Base-by-base conservation (phyloP, 2,113 vertebrate species). In the Rhodinocichla rosea region DNA sequence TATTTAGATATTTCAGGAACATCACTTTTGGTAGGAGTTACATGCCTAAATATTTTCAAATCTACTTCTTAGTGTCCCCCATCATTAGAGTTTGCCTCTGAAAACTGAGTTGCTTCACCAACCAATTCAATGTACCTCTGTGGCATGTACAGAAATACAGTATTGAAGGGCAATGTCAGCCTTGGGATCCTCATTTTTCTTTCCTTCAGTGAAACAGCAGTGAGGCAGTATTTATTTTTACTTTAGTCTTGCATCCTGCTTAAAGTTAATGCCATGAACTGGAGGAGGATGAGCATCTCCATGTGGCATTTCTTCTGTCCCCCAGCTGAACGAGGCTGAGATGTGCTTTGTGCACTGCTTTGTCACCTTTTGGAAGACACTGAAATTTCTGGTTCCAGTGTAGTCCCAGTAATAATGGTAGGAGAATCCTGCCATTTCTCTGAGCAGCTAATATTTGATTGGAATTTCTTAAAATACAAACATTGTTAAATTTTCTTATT, bases 241-340 rank as follows among this genome's bases (percentile, higher is more conserved):
- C 30, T 63, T 50, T 1, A 37, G 23, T 87, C 42, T 75, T 0
- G 0, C 33, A 37, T 78, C 32, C 52, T 67, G 15, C 47, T 55
- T 40, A 10, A 57, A 50, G 39, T 50, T 55, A 55, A 24, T 71
- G 60, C 23, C 64, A 10, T 59, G 16, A 23, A 52, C 56, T 75
- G 28, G 74, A 71, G 8, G 12, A 75, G 13, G n/a, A 49, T 68
- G 49, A 17, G 12, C n/a, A 18, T 84, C 21, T 69, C 26, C 14
- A 9, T 40, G 47, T 62, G 24, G 7, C 19, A 26, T 33, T 35
- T 85, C 45, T 79, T 71, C 47, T 40, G 23, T 74, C 17, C 27
- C 14, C 11, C 1, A 7, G 0, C 8, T 2, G 1, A 52, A 14
- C 0, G 4, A 71, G 28, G 45, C 33, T 6, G 14, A 80, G 63